A percentile compares a stretch with the other conserved stretches of the same genome.
These are phyloP conservation scores for Castor canadensis DNA, from an alignment of 2,113 vertebrate species.

Conservation along the genomic window DNA sequence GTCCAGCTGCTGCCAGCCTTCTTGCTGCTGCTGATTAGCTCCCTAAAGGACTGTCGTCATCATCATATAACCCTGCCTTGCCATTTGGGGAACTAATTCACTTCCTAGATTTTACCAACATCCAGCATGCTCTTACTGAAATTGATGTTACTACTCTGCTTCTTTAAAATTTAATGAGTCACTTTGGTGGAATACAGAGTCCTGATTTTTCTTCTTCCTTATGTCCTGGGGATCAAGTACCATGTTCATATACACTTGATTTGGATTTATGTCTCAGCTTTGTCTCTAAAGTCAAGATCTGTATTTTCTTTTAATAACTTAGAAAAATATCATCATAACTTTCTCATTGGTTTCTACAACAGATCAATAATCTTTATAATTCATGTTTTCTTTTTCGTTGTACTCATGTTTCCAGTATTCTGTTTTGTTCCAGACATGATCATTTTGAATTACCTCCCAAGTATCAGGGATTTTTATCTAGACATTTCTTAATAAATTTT, in stretches of 20 bases:
- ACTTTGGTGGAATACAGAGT: neutral
- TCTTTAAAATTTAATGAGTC: neutral
- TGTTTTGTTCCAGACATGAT: neutral
- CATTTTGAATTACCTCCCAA: neutral
- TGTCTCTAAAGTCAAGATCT: neutral
- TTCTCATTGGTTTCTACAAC: neutral
- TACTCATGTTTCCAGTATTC: too few species aligned
- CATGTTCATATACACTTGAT: neutral
- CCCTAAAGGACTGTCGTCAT: too few species aligned
- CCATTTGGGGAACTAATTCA: neutral
- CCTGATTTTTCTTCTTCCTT: neutral
- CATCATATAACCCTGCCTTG: neutral
- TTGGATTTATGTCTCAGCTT: neutral
- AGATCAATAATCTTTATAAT: neutral
- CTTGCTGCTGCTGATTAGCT: neutral
- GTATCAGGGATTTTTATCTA: neutral
- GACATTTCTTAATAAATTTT: conserved; percentile 18
- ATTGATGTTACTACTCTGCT: too few species aligned
- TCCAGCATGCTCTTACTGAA: neutral
- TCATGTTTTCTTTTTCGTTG: too few species aligned
- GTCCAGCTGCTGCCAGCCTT: neutral
- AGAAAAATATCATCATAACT: neutral
- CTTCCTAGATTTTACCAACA: too few species aligned
- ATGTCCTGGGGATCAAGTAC: fast-evolving
- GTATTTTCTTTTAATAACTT: neutral